Base-by-base conservation (phyloP, 2,888 invertebrate species). In the Synanthedon formicaeformis region DNA sequence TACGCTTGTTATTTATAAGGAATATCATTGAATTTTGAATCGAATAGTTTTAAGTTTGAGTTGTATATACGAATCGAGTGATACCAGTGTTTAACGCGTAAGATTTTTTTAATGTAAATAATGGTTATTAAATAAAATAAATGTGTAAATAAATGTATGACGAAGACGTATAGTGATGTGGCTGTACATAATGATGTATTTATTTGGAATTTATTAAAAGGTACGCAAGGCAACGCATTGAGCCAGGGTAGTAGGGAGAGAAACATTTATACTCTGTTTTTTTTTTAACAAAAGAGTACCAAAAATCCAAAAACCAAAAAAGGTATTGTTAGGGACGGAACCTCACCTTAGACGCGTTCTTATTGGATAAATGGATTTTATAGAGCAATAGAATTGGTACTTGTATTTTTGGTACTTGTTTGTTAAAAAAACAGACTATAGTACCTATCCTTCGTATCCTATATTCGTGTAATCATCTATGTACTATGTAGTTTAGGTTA, bases 111-210 rank as follows among this genome's bases (percentile, higher is more conserved):
- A 10, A 49, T 49, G 49, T 49, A 16, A 49, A 49, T 49, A 51
- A 72, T 5, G 5, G 5, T 23, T 23, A 23, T 23, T 23, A 23
- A 23, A 5, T 23, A 23, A 55, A 70, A 68, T 69, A 40, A 50
- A 3, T 16, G 41, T 56, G 49, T 54, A 52, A 51, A 54, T 52
- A 51, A 23, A 51, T 13, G 50, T 66, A 64, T 59, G 54, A 50
- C 59, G 58, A 80, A 81, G 81, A 81, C 81, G 67, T 59, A 81
- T 73, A 81, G 79, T 81, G 81, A 81, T 76, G 66, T 71, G 61
- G 60, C 51, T 84, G 81, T 84, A 82, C 55, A 82, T 78, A 80
- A 13, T 51, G 53, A 63, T 64, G 56, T 64, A 64, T 63, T 56
- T 56, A 59, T 57, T 48, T 58, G 48, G 10, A 52, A 61, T 56